Conservation (phyloP, 2,888 invertebrate species). For the Troides helena region DNA sequence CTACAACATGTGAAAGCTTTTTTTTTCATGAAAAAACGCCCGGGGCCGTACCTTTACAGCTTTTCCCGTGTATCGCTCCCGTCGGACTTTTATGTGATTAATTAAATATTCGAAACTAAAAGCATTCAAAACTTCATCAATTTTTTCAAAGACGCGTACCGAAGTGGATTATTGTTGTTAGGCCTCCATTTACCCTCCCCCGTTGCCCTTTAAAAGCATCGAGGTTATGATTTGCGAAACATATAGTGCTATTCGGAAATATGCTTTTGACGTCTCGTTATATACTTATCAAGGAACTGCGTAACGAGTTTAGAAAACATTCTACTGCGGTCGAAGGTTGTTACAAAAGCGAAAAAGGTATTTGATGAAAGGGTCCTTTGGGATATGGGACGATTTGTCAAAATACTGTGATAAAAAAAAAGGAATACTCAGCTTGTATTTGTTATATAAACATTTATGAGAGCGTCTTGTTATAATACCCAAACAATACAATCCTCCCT, state of each 20-base stretch:
- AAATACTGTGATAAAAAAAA: too few relatives aligned
- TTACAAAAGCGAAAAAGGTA: too few relatives aligned
- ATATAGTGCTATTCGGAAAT: not conserved
- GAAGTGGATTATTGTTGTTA: slow-evolving; percentile 4
- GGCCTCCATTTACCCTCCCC: slow-evolving; percentile 1
- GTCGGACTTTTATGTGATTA: slow-evolving; percentile 19
- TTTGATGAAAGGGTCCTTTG: too few relatives aligned
- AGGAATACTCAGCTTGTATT: too few relatives aligned
- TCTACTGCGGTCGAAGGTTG: not conserved
- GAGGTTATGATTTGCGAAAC: slow-evolving; percentile 3
- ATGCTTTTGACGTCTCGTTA: slow-evolving; percentile 18
- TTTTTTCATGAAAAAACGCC: slow-evolving; percentile 18
- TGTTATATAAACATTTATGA: too few relatives aligned
- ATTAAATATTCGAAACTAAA: slow-evolving; percentile 10
- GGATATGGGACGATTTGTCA: too few relatives aligned
- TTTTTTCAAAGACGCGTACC: slow-evolving; percentile 7
- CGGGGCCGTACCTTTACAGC: slow-evolving; percentile 13
- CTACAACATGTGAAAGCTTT: slow-evolving; percentile 22
- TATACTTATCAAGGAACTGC: slow-evolving; percentile 1
- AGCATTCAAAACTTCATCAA: slow-evolving; percentile 21
- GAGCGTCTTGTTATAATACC: too few relatives aligned
- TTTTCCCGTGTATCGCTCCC: slow-evolving; percentile 22
- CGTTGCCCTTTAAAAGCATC: not conserved
- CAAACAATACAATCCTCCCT: too few relatives aligned
- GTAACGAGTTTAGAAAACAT: slow-evolving; percentile 18